These are phyloP conservation scores for Circaetus gallicus DNA, from an alignment of 2,113 vertebrate species.

Conservation along the genomic window DNA sequence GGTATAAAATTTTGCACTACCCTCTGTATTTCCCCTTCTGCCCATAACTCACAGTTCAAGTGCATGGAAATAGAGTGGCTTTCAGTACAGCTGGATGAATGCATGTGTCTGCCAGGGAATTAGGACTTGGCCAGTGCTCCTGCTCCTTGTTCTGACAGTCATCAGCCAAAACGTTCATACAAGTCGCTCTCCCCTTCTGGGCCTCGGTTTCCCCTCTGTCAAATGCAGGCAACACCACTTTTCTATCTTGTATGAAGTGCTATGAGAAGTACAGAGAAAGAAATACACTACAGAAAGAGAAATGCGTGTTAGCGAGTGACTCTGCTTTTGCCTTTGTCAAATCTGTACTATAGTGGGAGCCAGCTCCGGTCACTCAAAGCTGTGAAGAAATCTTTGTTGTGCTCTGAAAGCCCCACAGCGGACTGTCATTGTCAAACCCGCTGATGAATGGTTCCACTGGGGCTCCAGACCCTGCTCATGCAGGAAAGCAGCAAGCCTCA, in stretches of 20 bases:
- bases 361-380: constrained; percentile 54
- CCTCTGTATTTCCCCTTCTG: background rate
- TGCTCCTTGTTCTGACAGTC: background rate
- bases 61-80: background rate
- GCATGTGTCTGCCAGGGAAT: background rate
- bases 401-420: constrained; percentile 57
- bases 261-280: background rate
- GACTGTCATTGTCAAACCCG: constrained; percentile 42
- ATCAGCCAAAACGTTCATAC: background rate
- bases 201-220: background rate
- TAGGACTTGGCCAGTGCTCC: background rate
- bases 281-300: background rate
- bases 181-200: background rate
- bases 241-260: background rate
- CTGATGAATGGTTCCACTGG: constrained; percentile 58
- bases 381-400: constrained; percentile 67
- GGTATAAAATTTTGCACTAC: background rate
- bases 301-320: background rate
- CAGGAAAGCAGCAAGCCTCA: background rate
- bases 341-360: constrained; percentile 32
- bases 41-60: background rate
- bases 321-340: background rate
- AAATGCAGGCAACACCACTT: background rate
- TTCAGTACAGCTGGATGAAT: background rate
- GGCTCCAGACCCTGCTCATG: constrained; percentile 27